These are phyloP conservation scores for Rhodophaea formosa DNA, from an alignment of 2,888 invertebrate species.

Conservation along the genomic window DNA sequence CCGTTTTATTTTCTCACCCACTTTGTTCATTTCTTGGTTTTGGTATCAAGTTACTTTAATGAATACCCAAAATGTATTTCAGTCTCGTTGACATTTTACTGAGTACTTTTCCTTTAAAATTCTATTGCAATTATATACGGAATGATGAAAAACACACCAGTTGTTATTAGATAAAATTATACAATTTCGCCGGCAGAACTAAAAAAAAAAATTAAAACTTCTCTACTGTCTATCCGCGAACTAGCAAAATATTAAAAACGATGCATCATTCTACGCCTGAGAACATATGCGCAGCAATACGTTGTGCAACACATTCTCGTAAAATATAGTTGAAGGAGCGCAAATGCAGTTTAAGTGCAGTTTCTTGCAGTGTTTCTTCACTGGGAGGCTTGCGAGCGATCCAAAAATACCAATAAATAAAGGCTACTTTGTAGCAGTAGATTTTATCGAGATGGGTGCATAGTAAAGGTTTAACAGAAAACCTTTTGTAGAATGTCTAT, in stretches of 20 bases:
- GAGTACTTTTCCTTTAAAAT: too few relatives aligned
- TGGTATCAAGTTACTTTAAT: too few relatives aligned
- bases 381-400: not conserved
- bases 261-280: not conserved
- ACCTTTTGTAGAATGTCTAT: not conserved
- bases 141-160: too few relatives aligned
- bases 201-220: too few relatives aligned
- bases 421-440: constrained; percentile 7
- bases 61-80: too few relatives aligned
- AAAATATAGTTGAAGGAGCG: not conserved
- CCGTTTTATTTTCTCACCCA: too few relatives aligned
- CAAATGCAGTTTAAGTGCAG: constrained; percentile 2
- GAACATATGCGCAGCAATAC: not conserved
- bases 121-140: too few relatives aligned
- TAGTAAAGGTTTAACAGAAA: not conserved
- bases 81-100: too few relatives aligned
- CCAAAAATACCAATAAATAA: constrained; percentile 4
- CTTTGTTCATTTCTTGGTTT: too few relatives aligned
- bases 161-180: too few relatives aligned
- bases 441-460: not conserved
- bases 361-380: constrained; percentile 11
- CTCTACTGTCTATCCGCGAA: too few relatives aligned
- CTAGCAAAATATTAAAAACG: not conserved
- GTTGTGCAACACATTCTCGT: not conserved
- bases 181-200: too few relatives aligned